Percentiles rank a stretch among this genome's conserved stretches.
These are phyloP conservation scores for Nerophis lumbriciformis DNA, from an alignment of 2,113 vertebrate species.

Conservation along the genomic window DNA sequence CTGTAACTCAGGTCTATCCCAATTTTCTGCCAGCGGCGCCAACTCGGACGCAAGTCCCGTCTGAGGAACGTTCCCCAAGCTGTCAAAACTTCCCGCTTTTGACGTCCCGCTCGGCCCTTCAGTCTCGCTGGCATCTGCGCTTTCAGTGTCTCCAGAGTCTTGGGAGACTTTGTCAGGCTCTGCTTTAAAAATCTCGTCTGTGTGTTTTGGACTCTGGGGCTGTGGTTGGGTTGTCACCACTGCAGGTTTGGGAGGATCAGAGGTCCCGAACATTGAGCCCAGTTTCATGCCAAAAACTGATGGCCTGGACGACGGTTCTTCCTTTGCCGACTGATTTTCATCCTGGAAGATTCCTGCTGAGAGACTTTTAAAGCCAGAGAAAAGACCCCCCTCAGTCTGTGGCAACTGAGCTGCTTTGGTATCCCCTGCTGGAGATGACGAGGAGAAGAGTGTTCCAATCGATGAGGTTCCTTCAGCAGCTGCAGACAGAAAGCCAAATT, in stretches of 20 bases:
- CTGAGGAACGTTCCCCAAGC: constrained; percentile 35
- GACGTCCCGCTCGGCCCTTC: constrained; percentile 54
- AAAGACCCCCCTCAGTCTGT: constrained; percentile 66
- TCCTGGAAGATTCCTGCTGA: constrained; percentile 83
- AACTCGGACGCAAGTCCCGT: constrained; percentile 31
- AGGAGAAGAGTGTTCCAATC: constrained; percentile 81
- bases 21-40: constrained; percentile 32
- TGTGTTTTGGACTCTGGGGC: constrained; percentile 34
- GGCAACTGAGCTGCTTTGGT: constrained; percentile 41
- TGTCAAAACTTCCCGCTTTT: constrained; percentile 59
- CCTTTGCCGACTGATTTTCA: constrained; percentile 57
- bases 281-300: constrained; percentile 81
- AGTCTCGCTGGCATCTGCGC: constrained; percentile 61
- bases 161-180: constrained; percentile 46
- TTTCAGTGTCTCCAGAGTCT: constrained; percentile 58
- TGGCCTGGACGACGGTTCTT: constrained; percentile 54
- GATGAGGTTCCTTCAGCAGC: constrained; percentile 70
- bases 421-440: constrained; percentile 42
- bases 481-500: constrained; percentile 75
- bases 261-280: constrained; percentile 73
- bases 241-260: constrained; percentile 50
- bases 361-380: constrained; percentile 82
- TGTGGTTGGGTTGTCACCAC: constrained; percentile 33
- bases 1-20: constrained; percentile 38
- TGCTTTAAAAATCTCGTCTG: constrained; percentile 22